Evolutionary conservation across 92 coral and sea anemone species (phyloP), one percentile per base, ranked within the genome.

Genomic region (Epizoanthus stellaris): DNA sequence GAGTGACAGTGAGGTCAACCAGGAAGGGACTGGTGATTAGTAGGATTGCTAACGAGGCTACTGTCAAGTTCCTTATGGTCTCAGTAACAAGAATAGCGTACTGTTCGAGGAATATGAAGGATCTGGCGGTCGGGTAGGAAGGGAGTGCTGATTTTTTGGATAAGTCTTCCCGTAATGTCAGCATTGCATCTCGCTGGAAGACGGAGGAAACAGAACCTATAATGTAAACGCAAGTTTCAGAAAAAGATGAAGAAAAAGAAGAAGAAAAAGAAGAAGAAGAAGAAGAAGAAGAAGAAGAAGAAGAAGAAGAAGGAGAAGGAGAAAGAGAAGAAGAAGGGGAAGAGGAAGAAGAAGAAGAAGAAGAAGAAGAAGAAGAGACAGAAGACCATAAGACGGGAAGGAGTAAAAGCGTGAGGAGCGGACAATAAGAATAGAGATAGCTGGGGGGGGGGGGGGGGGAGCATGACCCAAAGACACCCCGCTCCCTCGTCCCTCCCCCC

Each of bases 71-170:
- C 4, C 92, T 66, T 2, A 85, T 77, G 52, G 95, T 90, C 64
- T 90, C 95, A 5, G 45, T 73, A 14, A 73, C 16, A 9, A 85
- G 91, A 11, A 86, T 85, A 11, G 89, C 94, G 83, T 90, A 94
- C 75, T 94, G 98, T 38, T 94, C 98, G 13, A 93, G 56, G 70
- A 75, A 90, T 21, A 91, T 84, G 71, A 90, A 94, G 16, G 67
- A 0, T 81, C 83, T 80, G 12, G 91, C 65, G 45, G 70, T 90
- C 54, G 98, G 82, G 54, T 84, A 92, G 4, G 86, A 95, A 13
- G 80, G 49, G 15, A 94, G 91, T 1, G 67, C 76, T 2, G 95
- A 85, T 36, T 74, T 70, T 21, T 25, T 73, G 9, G 81, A 73
- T 6, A 94, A 56, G 74, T 91, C 95, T 4, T 70, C 74, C 0